A percentile compares a stretch with the other conserved stretches of the same genome.
Conservation (phyloP, 2,888 invertebrate genomes). For the Acrocyrtus sp. region DNA sequence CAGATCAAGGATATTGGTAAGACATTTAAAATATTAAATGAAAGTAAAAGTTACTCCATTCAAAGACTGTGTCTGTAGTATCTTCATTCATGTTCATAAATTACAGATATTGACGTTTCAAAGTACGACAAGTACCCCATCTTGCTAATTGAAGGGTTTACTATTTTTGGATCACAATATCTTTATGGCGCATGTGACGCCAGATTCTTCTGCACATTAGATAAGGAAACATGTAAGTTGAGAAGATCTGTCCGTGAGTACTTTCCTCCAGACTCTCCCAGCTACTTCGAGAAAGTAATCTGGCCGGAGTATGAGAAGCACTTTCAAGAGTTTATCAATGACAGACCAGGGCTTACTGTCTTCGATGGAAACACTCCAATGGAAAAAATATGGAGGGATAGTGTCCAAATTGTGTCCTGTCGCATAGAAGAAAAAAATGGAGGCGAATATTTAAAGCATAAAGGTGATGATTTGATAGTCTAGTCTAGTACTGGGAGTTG, state of each 20-base stretch:
- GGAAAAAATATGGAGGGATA: conserved; percentile 42
- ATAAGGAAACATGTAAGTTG: conserved; percentile 49
- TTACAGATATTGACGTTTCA: conserved; percentile 53
- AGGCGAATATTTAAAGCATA: no score
- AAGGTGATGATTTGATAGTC: not conserved
- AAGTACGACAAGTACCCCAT: conserved; percentile 55
- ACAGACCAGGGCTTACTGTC: conserved; percentile 41
- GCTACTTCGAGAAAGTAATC: conserved; percentile 58
- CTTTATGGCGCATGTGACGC: conserved; percentile 56
- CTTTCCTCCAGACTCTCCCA: conserved; percentile 57
- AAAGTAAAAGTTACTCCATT: not conserved
- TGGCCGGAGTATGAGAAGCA: conserved; percentile 60
- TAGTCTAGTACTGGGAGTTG: no score
- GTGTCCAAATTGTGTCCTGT: conserved; percentile 39
- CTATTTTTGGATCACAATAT: conserved; percentile 51
- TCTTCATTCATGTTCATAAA: not conserved
- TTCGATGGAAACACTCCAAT: conserved; percentile 51
- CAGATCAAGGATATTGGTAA: conserved; percentile 51
- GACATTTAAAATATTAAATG: not conserved
- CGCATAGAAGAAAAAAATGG: conserved; percentile 47
- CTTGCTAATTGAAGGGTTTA: conserved; percentile 60
- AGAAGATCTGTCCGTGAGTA: conserved; percentile 50
- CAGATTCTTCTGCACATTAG: conserved; percentile 57
- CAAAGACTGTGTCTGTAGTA: not conserved
- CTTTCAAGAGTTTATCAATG: conserved; percentile 38